phyloP scores from a whole-genome alignment of 92 coral and sea anemone genomes.

The Phenganax subtilis region DNA sequence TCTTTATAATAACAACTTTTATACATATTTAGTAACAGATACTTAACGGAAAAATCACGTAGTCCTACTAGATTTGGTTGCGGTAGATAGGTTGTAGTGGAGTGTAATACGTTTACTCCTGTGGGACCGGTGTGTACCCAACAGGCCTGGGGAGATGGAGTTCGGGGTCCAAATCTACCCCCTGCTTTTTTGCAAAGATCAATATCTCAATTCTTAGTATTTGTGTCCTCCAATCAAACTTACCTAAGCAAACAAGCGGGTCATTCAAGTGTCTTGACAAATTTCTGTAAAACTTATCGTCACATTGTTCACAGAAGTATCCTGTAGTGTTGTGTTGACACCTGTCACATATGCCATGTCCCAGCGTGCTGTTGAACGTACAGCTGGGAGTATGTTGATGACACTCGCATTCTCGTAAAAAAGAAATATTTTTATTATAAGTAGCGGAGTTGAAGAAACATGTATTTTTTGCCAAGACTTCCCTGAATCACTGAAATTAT shows the following conservation, averaged over 20 bases:
- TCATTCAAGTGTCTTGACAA: constrained; percentile 53
- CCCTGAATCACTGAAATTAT: background rate
- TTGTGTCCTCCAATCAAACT: constrained; percentile 27
- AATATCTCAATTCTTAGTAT: too few relatives aligned
- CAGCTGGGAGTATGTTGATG: constrained; percentile 69
- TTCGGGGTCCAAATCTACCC: too few relatives aligned
- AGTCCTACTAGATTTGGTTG: too few relatives aligned
- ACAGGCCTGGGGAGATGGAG: too few relatives aligned
- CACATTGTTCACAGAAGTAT: constrained; percentile 72
- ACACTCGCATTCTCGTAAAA: constrained; percentile 68
- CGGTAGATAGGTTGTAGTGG: too few relatives aligned
- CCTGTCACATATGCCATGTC: constrained; percentile 71
- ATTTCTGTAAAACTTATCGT: constrained; percentile 77
- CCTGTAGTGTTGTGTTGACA: constrained; percentile 87
- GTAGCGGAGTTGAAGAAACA: background rate
- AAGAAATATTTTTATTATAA: background rate
- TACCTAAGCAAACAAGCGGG: constrained; percentile 67
- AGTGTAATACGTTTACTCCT: too few relatives aligned
- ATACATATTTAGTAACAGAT: too few relatives aligned
- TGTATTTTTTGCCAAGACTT: background rate
- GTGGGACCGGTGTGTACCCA: too few relatives aligned
- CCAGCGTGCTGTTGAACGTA: constrained; percentile 55
- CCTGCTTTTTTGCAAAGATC: too few relatives aligned
- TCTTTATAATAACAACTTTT: too few relatives aligned
- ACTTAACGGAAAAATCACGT: too few relatives aligned